These are phyloP conservation scores for Epinephelus malabaricus DNA, from an alignment of 2,797 vertebrate species.

Conservation along the genomic window DNA sequence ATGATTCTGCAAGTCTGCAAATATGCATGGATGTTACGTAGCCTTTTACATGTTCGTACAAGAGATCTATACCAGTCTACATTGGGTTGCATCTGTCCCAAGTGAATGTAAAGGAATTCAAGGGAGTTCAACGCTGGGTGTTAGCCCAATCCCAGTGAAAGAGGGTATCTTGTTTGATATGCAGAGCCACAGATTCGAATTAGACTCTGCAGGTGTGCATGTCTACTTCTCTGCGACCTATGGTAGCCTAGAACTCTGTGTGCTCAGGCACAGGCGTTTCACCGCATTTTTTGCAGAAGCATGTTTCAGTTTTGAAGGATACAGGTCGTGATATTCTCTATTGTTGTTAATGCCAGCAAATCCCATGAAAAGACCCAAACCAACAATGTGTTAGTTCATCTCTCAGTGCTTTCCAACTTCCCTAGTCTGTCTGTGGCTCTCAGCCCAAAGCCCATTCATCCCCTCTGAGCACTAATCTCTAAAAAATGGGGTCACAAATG, in stretches of 20 bases:
- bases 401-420: background rate
- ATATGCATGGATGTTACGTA: background rate
- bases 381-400: background rate
- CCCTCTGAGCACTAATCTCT: background rate
- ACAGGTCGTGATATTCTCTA: constrained; percentile 11
- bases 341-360: background rate
- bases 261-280: background rate
- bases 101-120: background rate
- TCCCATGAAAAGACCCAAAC: constrained; percentile 16
- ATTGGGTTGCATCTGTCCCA: background rate
- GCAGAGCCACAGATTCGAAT: constrained; percentile 10
- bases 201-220: constrained; percentile 8
- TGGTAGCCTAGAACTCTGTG: background rate
- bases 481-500: background rate
- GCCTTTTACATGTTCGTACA: background rate
- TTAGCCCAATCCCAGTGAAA: background rate
- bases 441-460: background rate
- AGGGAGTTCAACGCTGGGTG: background rate
- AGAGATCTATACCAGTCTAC: background rate
- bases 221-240: background rate
- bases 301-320: constrained; percentile 29
- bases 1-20: constrained; percentile 48
- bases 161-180: background rate
- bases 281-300: constrained; percentile 28
- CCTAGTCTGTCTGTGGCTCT: background rate